These are phyloP conservation scores for Xiphias gladius DNA, from an alignment of 2,113 vertebrate genomes.

Conservation along the genomic window DNA sequence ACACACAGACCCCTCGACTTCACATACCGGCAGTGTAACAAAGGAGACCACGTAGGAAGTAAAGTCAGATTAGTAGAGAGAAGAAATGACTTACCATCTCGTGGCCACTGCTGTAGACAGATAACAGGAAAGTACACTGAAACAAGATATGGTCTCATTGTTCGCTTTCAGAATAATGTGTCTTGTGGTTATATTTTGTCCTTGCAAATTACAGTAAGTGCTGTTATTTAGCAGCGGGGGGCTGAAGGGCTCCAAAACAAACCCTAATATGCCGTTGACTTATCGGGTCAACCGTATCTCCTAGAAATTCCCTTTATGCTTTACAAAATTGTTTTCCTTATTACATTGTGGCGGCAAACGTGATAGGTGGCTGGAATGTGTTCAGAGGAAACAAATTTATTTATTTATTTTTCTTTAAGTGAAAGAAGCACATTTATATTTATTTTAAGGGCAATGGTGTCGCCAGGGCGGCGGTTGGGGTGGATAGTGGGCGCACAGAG, in stretches of 20 bases:
- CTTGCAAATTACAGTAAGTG: neutral
- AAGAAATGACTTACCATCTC: neutral
- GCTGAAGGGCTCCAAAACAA: neutral
- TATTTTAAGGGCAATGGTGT: no score
- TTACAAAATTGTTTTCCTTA: neutral
- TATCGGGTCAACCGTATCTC: neutral
- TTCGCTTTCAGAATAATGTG: neutral
- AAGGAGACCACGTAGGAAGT: constrained; percentile 6
- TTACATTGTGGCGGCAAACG: neutral
- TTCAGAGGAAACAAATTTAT: no score
- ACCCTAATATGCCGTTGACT: neutral
- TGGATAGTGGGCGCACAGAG: no score
- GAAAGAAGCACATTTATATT: no score
- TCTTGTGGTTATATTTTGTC: neutral
- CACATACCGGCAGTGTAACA: neutral
- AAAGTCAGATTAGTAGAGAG: neutral
- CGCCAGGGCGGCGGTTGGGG: no score
- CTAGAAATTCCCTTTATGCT: neutral
- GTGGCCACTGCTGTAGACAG: neutral
- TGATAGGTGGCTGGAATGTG: neutral
- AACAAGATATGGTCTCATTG: no score
- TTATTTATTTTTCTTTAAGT: no score
- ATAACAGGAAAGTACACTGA: neutral
- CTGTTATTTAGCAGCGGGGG: neutral
- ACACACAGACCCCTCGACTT: neutral